Base-by-base conservation (phyloP, 2,888 invertebrate genomes). In the Amphiduros pacificus region DNA sequence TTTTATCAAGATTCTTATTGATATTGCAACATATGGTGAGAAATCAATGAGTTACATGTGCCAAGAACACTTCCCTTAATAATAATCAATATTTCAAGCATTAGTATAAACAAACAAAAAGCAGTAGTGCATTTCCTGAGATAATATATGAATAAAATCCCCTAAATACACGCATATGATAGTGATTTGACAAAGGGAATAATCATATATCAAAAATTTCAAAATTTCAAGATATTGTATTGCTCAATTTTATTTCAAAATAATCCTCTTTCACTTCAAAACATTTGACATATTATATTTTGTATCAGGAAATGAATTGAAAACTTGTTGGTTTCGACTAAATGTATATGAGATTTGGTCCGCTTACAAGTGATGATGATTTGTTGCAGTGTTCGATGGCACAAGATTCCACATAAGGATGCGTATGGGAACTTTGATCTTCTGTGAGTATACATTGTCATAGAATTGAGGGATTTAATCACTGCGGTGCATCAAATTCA, bases 361-460 rank as follows among this genome's bases (percentile, higher is more conserved):
- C 41, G 24, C n/a, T 40, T 17, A 48, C 32, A 48, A 11, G 2
- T 66, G 11, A 20, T 9, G 14, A 64, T 50, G 63, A 14, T 27
- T 28, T 53, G 56, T 56, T 63, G 6, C 60, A 81, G 81, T 71
- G 81, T 81, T 1, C 65, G 78, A 60, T 79, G 80, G 80, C 79
- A 73, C 64, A 82, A 79, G 66, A 68, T 74, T 36, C 76, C 78
- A 28, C 69, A 74, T 17, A 80, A 78, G 60, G 80, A 81, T 62
- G 69, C 73, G 56, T 68, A 74, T 26, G 82, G 82, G 44, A 77
- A 80, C 54, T 82, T 81, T 73, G 81, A 82, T 66, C 68, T 82
- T 17, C 64, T 82, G 79, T 82, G 67, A 79, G 81, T 79, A 66
- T 55, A 17, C 14, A n/a, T 36, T 36, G 17, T 36, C 36, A 11